Conservation (phyloP, 2,797 vertebrate genomes). For the Spinibarbus caldwelli region DNA sequence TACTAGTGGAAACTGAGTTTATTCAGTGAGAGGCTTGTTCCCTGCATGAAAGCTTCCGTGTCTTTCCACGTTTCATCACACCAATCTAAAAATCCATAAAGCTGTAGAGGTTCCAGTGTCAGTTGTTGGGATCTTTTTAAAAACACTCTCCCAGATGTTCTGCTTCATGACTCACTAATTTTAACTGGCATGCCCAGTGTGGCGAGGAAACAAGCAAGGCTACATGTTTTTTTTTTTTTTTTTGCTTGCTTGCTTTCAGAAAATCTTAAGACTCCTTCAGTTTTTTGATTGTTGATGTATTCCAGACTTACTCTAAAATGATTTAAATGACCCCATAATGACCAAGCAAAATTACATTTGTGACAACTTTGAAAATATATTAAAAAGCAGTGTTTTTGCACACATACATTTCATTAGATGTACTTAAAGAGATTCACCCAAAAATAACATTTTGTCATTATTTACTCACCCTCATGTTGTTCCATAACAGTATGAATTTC, state of each 20-base stretch:
- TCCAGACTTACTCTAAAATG: too few species aligned
- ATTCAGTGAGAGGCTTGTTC: not conserved
- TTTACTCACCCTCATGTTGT: not conserved
- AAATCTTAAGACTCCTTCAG: not conserved
- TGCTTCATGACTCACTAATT: not conserved
- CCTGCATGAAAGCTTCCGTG: not conserved
- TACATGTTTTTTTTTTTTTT: too few species aligned
- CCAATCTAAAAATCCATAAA: not conserved
- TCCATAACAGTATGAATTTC: too few species aligned
- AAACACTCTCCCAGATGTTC: not conserved
- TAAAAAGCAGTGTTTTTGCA: too few species aligned
- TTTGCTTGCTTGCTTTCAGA: not conserved
- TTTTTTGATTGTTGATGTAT: too few species aligned
- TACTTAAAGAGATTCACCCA: too few species aligned
- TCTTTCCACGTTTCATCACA: conserved; percentile 4
- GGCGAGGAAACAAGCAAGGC: not conserved
- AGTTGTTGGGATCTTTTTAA: not conserved
- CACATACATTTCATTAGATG: too few species aligned
- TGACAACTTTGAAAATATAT: too few species aligned
- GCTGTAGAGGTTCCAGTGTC: not conserved
- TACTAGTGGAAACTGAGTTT: not conserved
- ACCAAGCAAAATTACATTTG: too few species aligned
- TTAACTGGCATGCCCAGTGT: not conserved
- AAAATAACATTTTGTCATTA: not conserved
- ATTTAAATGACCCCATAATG: too few species aligned